A percentile compares a stretch with the other conserved stretches of the same genome.
These are phyloP conservation scores for Sebastes matsubarae DNA, from an alignment of 2,797 vertebrate species.

Conservation along the genomic window DNA sequence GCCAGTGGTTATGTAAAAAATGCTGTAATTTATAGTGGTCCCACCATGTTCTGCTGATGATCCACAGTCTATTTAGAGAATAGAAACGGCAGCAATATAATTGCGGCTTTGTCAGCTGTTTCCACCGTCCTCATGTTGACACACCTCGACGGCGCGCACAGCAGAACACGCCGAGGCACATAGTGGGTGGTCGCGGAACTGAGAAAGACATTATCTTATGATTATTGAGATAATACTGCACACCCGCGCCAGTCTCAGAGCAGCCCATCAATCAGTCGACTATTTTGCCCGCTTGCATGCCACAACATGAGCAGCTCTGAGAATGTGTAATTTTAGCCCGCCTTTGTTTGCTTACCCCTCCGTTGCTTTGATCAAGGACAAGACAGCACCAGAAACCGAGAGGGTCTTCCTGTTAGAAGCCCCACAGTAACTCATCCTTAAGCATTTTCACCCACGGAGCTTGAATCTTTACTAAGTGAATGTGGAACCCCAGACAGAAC, in stretches of 20 bases:
- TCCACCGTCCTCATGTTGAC: slow-evolving; percentile 75
- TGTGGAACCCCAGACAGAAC: slow-evolving; percentile 36
- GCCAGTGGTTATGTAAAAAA: slow-evolving; percentile 79
- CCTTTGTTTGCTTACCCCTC: slow-evolving; percentile 78
- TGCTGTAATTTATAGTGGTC: slow-evolving; percentile 78
- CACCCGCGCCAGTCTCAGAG: slow-evolving; percentile 73
- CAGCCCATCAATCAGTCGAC: slow-evolving; percentile 80
- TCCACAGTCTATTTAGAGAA: slow-evolving; percentile 81
- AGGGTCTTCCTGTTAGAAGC: slow-evolving; percentile 63
- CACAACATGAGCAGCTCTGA: slow-evolving; percentile 71
- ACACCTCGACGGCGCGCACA: slow-evolving; percentile 73
- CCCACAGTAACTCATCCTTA: slow-evolving; percentile 58
- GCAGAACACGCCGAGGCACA: slow-evolving; percentile 61
- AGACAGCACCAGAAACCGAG: slow-evolving; percentile 68
- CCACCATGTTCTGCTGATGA: slow-evolving; percentile 78
- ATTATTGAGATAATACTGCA: slow-evolving; percentile 82
- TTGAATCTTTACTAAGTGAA: slow-evolving; percentile 53
- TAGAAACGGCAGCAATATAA: slow-evolving; percentile 79
- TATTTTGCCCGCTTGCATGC: slow-evolving; percentile 74
- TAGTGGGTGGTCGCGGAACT: slow-evolving; percentile 79
- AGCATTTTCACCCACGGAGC: slow-evolving; percentile 37
- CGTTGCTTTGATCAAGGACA: slow-evolving; percentile 76
- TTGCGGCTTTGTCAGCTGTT: slow-evolving; percentile 82
- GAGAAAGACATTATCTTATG: slow-evolving; percentile 82
- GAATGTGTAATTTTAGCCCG: slow-evolving; percentile 79